Evolutionary conservation across 2,888 invertebrate species (phyloP).

Genomic region (Morpho deidamia): DNA sequence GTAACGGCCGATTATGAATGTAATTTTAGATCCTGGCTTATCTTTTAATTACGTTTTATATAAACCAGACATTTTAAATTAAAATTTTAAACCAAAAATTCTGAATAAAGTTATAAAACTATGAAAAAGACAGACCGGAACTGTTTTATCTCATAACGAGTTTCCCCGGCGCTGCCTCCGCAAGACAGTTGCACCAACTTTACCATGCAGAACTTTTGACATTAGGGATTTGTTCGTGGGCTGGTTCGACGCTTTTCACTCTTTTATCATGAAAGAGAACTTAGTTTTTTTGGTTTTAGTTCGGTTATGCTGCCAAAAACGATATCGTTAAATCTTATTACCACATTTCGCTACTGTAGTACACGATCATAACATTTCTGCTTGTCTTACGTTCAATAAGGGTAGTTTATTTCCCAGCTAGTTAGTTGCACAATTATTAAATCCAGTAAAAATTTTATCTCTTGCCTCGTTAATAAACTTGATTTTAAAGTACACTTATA

Average conservation of each 20-base stretch:
- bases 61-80: not conserved
- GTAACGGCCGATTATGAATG: no score
- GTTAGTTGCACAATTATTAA: no score
- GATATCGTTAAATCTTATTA: slow-evolving; percentile 5
- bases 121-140: slow-evolving; percentile 9
- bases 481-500: no score
- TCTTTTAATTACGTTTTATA: not conserved
- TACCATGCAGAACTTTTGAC: slow-evolving; percentile 4
- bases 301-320: slow-evolving; percentile 1
- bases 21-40: no score
- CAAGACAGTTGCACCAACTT: slow-evolving; percentile 7
- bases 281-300: slow-evolving; percentile 1
- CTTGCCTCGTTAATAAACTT: no score
- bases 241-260: slow-evolving; percentile 9
- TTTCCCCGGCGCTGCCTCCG: slow-evolving; percentile 10
- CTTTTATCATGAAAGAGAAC: slow-evolving; percentile 6
- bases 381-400: no score
- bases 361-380: no score
- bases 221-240: slow-evolving; percentile 8
- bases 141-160: slow-evolving; percentile 16
- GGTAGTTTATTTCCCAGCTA: no score
- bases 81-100: not conserved
- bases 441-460: no score
- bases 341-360: not conserved
- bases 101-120: slow-evolving; percentile 2